Evolutionary conservation across 2,888 invertebrate genomes (phyloP).

Genomic region (Adineta ricciae): DNA sequence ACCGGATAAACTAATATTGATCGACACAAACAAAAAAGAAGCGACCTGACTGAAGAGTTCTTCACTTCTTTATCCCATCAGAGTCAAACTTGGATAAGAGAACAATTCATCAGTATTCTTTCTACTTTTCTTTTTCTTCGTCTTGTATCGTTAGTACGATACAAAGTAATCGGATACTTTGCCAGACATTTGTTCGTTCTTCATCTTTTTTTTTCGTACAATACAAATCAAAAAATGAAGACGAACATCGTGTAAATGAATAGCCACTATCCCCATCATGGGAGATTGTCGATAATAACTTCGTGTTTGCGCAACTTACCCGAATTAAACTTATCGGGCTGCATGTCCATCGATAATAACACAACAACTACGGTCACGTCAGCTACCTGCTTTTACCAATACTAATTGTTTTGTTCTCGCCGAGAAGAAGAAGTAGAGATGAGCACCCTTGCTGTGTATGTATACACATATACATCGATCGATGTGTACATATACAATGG

Average conservation of each 20-base stretch:
- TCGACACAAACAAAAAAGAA: neutral
- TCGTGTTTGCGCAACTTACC: neutral
- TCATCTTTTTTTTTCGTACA: neutral
- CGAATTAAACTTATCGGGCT: neutral
- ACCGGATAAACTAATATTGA: neutral
- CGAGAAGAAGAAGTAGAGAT: neutral
- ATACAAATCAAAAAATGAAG: neutral
- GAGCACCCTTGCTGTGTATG: neutral
- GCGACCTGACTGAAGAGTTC: neutral
- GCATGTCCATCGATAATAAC: neutral
- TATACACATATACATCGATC: neutral
- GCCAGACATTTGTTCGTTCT: neutral
- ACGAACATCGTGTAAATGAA: neutral
- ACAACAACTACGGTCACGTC: neutral
- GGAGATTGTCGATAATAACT: neutral
- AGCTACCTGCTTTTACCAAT: neutral
- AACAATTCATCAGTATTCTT: neutral
- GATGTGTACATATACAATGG: neutral
- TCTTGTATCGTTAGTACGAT: neutral
- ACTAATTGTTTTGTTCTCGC: neutral
- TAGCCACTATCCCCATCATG: neutral
- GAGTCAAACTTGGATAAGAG: neutral
- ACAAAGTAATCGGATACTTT: neutral
- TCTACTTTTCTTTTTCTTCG: neutral
- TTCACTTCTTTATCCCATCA: neutral